Evolutionary conservation across 2,888 invertebrate species (phyloP), one percentile per base, ranked within the genome.

Genomic region (Tetramorium bicarinatum): DNA sequence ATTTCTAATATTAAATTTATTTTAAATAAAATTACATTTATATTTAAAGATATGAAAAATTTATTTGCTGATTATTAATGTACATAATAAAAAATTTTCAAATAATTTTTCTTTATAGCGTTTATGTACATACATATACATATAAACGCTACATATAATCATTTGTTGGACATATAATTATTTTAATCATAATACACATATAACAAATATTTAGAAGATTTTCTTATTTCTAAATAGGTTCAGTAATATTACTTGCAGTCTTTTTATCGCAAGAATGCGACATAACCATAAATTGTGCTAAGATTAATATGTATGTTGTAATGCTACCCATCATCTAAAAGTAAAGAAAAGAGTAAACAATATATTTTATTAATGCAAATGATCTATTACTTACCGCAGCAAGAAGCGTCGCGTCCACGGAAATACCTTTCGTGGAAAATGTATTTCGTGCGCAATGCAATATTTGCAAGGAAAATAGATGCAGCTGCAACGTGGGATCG

Each of bases 371-470:
- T 41, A 64, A 21, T 6, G 64, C 1, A 64, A 64, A 15, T 21
- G 7, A 41, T 64, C 2, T 64, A 29, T 29, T 64, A 41, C 64
- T 7, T 6, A 41, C 64, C 38, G 41, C 13, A 64, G 41, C 2
- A 2, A 64, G 41, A 64, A 64, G 64, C 3, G 41, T 64, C 41
- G 64, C 64, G 13, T 64, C 41, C 13, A 64, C 21, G 3, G 41
- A 7, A 64, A 64, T 1, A 64, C 64, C 64, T 64, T 64, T 64
- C 6, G 64, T 21, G 2, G 41, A 64, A 64, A 41, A 41, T 41
- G 1, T 64, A 41, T 13, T 41, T 41, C 13, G 44, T 47, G 44
- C 13, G 21, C 64, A n/a, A 41, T 64, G 64, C 41, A 64, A 4
- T 64, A 64, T 41, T 64, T 64, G 64, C 13, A 64, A 21, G 13